A percentile compares a stretch with the other conserved stretches of the same genome.
Conservation (phyloP, 2,113 vertebrate species). For the Calidris pugnax region DNA sequence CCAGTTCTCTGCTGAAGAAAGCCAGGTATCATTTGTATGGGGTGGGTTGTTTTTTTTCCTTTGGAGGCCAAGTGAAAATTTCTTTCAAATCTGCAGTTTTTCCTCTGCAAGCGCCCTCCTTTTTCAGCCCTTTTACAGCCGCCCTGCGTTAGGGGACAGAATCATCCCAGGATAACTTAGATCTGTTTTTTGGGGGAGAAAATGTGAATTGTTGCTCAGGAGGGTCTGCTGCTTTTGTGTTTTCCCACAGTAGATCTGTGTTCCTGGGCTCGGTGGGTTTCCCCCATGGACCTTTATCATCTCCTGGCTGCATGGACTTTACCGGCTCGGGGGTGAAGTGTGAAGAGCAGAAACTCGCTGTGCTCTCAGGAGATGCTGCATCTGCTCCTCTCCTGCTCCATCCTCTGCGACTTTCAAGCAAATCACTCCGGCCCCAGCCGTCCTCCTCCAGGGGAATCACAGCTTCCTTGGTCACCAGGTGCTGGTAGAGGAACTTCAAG, state of each 20-base stretch:
- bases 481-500: not conserved
- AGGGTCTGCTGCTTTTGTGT: not conserved
- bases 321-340: not conserved
- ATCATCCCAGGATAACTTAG: not conserved
- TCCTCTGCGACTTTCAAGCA: not conserved
- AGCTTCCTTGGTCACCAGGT: not conserved
- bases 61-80: not conserved
- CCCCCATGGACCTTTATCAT: not conserved
- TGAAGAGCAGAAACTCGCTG: not conserved
- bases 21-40: not conserved
- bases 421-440: not conserved
- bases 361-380: not conserved
- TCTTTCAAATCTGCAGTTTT: not conserved
- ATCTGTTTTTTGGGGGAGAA: not conserved
- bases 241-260: not conserved
- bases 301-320: not conserved
- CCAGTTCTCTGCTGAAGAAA: not conserved
- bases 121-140: too few relatives aligned
- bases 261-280: not conserved
- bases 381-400: not conserved
- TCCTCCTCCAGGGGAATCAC: not conserved
- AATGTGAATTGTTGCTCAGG: not conserved
- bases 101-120: not conserved
- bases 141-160: not conserved
- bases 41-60: not conserved